Conservation (phyloP, 1,140 invertebrate species). For the Laupala kohalensis region DNA sequence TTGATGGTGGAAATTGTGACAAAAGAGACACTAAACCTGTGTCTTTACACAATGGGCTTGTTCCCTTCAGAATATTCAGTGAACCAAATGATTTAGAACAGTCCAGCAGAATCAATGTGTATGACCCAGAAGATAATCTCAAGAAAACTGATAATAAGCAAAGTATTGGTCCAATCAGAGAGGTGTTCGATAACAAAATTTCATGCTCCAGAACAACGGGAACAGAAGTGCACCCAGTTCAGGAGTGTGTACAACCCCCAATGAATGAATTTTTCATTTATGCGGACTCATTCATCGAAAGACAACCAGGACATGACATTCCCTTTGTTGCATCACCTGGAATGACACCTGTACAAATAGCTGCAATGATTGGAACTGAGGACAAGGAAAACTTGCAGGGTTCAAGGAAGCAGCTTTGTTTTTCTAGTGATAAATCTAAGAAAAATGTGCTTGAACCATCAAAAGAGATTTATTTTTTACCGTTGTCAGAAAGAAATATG, state of each 20-base stretch:
- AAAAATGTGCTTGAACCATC: background rate
- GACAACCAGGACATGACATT: background rate
- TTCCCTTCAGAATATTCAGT: background rate
- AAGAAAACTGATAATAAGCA: background rate
- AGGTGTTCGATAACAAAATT: background rate
- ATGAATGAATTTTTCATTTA: background rate
- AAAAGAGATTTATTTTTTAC: background rate
- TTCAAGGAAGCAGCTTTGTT: too few relatives aligned
- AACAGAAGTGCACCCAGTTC: too few relatives aligned
- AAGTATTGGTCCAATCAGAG: background rate
- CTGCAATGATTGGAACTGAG: background rate
- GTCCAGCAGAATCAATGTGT: background rate
- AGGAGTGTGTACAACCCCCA: too few relatives aligned
- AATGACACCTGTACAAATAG: slow-evolving; percentile 7
- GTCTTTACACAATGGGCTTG: too few relatives aligned
- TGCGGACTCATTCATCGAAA: background rate
- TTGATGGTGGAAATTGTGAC: too few relatives aligned
- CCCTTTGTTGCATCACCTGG: slow-evolving; percentile 12
- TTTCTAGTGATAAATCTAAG: too few relatives aligned
- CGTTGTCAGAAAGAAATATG: background rate
- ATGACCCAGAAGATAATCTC: background rate
- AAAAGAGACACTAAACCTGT: too few relatives aligned
- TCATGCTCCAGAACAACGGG: background rate
- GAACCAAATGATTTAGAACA: background rate
- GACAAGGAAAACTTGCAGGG: slow-evolving; percentile 4